phyloP scores from a whole-genome alignment of 2,888 invertebrate species.

The Furcula furcula region DNA sequence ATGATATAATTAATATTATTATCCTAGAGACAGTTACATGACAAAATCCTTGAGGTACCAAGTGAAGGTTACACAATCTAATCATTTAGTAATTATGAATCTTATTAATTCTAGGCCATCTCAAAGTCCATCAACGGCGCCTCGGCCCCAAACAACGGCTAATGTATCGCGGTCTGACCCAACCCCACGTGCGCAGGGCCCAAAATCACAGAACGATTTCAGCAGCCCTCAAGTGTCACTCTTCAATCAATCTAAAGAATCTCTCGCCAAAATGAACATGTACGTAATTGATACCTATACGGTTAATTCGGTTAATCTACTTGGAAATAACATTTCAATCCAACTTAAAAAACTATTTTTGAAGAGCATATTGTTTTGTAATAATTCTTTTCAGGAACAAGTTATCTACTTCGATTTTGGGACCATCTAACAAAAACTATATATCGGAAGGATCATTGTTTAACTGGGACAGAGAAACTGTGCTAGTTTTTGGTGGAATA shows the following conservation, averaged over 20 bases:
- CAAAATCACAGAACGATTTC: constrained; percentile 33
- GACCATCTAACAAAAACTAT: constrained; percentile 73
- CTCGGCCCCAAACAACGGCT: constrained; percentile 24
- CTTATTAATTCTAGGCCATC: constrained; percentile 13
- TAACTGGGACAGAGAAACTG: constrained; percentile 81
- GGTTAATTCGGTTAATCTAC: too few relatives aligned
- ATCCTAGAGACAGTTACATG: too few relatives aligned
- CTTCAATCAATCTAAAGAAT: constrained; percentile 71
- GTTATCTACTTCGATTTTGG: constrained; percentile 64
- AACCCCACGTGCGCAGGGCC: constrained; percentile 12
- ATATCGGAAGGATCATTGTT: constrained; percentile 76
- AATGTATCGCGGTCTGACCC: constrained; percentile 24
- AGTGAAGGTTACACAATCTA: too few relatives aligned
- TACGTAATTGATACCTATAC: constrained; percentile 41
- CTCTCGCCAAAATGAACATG: constrained; percentile 62
- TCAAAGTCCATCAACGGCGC: constrained; percentile 27
- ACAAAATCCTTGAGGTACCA: too few relatives aligned
- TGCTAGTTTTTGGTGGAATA: constrained; percentile 86
- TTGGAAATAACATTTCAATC: neutral
- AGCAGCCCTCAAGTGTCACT: constrained; percentile 61
- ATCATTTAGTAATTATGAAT: too few relatives aligned
- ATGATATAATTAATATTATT: too few relatives aligned
- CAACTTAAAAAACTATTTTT: neutral
- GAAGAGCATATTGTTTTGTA: neutral
- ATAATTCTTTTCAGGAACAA: constrained; percentile 56